Conservation (phyloP, 2,888 invertebrate species). For the Heliconius cydno region DNA sequence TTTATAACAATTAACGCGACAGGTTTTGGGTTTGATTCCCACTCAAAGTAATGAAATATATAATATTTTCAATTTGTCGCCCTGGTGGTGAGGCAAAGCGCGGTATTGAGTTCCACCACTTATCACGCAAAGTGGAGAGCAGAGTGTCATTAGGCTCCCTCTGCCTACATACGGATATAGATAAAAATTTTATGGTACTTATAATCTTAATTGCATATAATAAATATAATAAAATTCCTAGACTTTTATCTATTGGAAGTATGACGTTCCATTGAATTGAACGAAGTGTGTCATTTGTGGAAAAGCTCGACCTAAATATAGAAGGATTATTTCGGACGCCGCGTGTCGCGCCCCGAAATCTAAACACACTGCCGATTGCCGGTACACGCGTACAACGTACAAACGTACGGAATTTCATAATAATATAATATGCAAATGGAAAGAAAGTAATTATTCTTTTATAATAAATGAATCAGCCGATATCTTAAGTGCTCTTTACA, state of each 20-base stretch:
- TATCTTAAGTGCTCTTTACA: constrained; percentile 12
- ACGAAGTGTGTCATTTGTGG: constrained; percentile 79
- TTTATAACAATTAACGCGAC: not conserved
- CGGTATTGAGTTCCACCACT: too few relatives aligned
- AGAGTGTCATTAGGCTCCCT: too few relatives aligned
- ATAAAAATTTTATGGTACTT: too few relatives aligned
- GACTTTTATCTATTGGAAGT: not conserved
- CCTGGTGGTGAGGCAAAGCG: too few relatives aligned
- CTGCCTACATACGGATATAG: too few relatives aligned
- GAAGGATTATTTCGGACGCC: constrained; percentile 76
- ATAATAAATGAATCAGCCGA: constrained; percentile 25
- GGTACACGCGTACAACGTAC: constrained; percentile 62
- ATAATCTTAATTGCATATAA: not conserved
- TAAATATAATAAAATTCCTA: not conserved
- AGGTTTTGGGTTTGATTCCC: too few relatives aligned
- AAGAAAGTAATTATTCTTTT: not conserved
- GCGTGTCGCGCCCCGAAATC: constrained; percentile 72
- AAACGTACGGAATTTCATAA: too few relatives aligned
- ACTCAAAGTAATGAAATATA: too few relatives aligned
- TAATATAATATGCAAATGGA: constrained; percentile 59
- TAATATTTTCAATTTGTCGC: too few relatives aligned
- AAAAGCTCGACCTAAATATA: constrained; percentile 79
- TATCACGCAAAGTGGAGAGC: too few relatives aligned
- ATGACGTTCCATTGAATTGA: constrained; percentile 11
- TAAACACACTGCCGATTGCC: constrained; percentile 72